Base-by-base conservation (phyloP, 2,888 invertebrate species). In the Plebejus anna region DNA sequence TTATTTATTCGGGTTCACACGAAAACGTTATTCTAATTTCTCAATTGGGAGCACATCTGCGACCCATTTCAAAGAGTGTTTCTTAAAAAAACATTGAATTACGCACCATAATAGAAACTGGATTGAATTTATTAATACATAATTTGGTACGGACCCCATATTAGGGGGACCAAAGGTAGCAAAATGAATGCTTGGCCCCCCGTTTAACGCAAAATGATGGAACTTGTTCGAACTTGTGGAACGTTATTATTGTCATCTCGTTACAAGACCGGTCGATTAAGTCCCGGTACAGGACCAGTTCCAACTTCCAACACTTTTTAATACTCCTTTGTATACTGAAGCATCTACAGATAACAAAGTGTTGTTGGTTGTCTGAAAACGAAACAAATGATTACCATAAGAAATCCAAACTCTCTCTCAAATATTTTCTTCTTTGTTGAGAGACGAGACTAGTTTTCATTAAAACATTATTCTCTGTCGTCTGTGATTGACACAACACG, bases 111-210 rank as follows among this genome's bases (percentile, higher is more conserved):
- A 93, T 91, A 85, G 88, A 90, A 92, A 92, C 93, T 93, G 92
- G 92, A 92, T 89, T 89, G 92, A 87, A 92, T 92, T 87, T 85
- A 90, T 92, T 90, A 93, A 92, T 90, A 88, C 87, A 85, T 89
- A 92, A 93, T 92, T 90, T 86, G 88, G 89, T 89, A 88, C 88
- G 89, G 90, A 88, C 91, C 93, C 89, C 81, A 83, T 81, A 90
- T 91, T 94, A 91, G 89, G 89, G 92, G 86, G 86, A 83, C 92
- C 89, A 93, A 89, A 85, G 88, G 82, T 89, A 87, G 89, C 89
- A 84, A 90, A 91, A 90, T 85, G 84, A 89, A 90, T 88, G 77
- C 78, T 71, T 83, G 87, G 84, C 85, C 89, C 88, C 88, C 83
- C 85, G 84, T 89, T 90, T 88, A 89, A 88, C 86, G 85, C 81